Evolutionary conservation across 92 coral and sea anemone genomes (phyloP).

Genomic region (Porites evermanni): DNA sequence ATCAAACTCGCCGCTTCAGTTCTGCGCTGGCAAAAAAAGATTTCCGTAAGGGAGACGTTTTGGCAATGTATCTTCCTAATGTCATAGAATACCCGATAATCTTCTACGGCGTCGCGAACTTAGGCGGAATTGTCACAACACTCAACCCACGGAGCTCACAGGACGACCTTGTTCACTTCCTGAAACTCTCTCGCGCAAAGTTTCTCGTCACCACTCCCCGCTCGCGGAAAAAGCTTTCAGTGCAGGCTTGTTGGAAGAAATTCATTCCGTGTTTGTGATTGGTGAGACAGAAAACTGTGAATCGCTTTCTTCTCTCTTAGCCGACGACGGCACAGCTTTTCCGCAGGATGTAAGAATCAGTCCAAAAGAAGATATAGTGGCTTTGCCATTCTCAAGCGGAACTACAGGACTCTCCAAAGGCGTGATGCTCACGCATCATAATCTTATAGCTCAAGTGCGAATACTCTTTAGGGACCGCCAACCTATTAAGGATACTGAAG

Average conservation of each 20-base stretch:
- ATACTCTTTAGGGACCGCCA: background rate
- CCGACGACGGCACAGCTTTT: conserved; percentile 81
- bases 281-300: conserved; percentile 77
- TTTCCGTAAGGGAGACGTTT: conserved; percentile 81
- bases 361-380: conserved; percentile 75
- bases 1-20: conserved; percentile 52
- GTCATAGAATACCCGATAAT: conserved; percentile 79
- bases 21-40: conserved; percentile 77
- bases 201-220: conserved; percentile 77
- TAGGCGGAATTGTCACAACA: conserved; percentile 83
- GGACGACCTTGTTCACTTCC: conserved; percentile 71
- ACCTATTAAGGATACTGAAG: conserved; percentile 3
- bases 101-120: conserved; percentile 65
- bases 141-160: conserved; percentile 70
- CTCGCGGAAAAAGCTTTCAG: conserved; percentile 69
- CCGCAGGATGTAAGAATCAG: conserved; percentile 66
- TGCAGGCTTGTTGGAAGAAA: conserved; percentile 66
- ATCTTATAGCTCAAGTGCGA: conserved; percentile 38
- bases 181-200: conserved; percentile 73
- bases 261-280: conserved; percentile 71
- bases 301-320: conserved; percentile 65
- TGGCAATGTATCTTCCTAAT: conserved; percentile 58
- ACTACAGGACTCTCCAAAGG: conserved; percentile 93
- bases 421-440: conserved; percentile 89
- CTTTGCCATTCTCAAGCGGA: conserved; percentile 88